A percentile compares a stretch with the other conserved stretches of the same genome.
phyloP scores from a whole-genome alignment of 2,797 vertebrate genomes.

The Syngnathus acus region DNA sequence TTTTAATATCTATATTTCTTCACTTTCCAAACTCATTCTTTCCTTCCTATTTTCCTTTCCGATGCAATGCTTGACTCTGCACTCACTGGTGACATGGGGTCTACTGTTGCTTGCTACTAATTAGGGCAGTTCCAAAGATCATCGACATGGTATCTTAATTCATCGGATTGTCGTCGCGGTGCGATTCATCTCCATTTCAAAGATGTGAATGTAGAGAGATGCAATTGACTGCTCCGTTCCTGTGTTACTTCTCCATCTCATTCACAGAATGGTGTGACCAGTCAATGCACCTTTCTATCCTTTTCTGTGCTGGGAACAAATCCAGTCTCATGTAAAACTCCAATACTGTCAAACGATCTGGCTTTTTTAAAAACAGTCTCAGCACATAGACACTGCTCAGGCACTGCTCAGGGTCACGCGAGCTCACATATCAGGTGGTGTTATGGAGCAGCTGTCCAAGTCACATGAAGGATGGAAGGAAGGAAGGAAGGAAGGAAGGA shows the following conservation, averaged over 20 bases:
- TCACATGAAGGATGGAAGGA: constrained; percentile 38
- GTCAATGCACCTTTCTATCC: background rate
- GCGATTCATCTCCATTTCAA: background rate
- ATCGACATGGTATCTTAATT: too few species aligned
- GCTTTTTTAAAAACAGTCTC: background rate
- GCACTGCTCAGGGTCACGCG: background rate
- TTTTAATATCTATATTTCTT: constrained; percentile 12
- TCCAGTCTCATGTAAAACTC: background rate
- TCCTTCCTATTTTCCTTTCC: constrained; percentile 9
- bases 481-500: constrained; percentile 11
- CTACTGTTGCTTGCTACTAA: background rate
- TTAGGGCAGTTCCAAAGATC: background rate
- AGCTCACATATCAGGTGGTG: constrained; percentile 29
- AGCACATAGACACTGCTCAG: background rate
- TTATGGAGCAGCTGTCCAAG: constrained; percentile 44
- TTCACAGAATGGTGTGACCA: background rate
- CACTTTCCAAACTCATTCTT: constrained; percentile 15
- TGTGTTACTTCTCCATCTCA: background rate
- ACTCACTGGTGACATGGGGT: background rate
- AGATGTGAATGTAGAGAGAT: background rate
- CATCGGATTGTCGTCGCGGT: background rate
- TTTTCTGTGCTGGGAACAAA: background rate
- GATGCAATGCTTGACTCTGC: background rate
- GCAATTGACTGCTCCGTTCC: too few species aligned
- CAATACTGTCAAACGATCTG: background rate